phyloP scores from a whole-genome alignment of 2,797 vertebrate species.

The Eutrigla gurnardus region DNA sequence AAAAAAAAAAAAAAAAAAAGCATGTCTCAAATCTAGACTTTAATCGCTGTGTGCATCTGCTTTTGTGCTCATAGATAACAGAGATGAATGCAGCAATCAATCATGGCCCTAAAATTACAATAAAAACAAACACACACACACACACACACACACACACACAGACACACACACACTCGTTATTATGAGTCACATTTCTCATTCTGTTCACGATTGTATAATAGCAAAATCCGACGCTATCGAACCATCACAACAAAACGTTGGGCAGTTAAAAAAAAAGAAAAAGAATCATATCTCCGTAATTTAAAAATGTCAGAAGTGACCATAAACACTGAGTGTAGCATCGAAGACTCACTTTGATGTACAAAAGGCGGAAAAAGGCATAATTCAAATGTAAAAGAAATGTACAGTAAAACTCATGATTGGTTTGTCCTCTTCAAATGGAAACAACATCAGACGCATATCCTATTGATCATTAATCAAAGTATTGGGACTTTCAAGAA shows the following conservation, averaged over 20 bases:
- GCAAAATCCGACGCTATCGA: slow-evolving; percentile 53
- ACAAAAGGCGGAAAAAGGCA: slow-evolving; percentile 6
- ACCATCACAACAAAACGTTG: slow-evolving; percentile 55
- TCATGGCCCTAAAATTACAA: slow-evolving; percentile 72
- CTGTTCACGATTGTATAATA: slow-evolving; percentile 66
- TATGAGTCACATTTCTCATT: slow-evolving; percentile 63
- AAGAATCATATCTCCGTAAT: slow-evolving; percentile 13
- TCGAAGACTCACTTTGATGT: slow-evolving; percentile 13
- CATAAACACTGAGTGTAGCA: slow-evolving; percentile 41
- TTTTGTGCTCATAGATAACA: slow-evolving; percentile 80
- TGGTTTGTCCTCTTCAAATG: not conserved
- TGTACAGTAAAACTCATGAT: not conserved
- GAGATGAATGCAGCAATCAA: slow-evolving; percentile 80
- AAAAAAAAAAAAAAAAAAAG: slow-evolving; percentile 32
- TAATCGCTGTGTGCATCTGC: slow-evolving; percentile 69
- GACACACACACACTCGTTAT: slow-evolving; percentile 35
- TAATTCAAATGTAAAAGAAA: slow-evolving; percentile 1
- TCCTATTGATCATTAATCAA: slow-evolving; percentile 49
- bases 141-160: slow-evolving; percentile 23
- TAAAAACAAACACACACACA: slow-evolving; percentile 52
- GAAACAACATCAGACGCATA: slow-evolving; percentile 13
- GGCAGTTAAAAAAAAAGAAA: slow-evolving; percentile 32
- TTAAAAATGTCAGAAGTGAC: slow-evolving; percentile 44
- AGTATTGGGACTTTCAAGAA: not conserved
- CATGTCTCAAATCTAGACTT: slow-evolving; percentile 49